These are phyloP conservation scores for Mobula birostris DNA, from an alignment of 2,113 vertebrate species.

Conservation along the genomic window DNA sequence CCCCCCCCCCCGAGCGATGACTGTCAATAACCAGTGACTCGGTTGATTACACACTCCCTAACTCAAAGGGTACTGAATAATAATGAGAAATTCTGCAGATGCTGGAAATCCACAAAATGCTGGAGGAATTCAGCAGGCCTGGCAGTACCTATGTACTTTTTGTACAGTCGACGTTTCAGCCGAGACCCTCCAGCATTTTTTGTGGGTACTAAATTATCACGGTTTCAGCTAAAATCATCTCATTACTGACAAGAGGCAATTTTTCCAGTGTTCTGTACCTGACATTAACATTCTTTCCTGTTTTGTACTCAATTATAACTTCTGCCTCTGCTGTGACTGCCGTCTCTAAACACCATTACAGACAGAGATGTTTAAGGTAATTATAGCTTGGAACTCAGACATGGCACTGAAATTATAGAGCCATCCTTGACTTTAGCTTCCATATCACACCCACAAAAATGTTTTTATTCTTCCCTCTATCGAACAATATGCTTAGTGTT, in stretches of 20 bases:
- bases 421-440: neutral
- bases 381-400: constrained; percentile 18
- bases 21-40: no score
- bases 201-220: neutral
- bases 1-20: no score
- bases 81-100: neutral
- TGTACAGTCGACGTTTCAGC: no score
- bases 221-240: neutral
- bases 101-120: no score
- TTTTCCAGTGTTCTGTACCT: neutral
- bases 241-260: neutral
- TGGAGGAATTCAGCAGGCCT: no score
- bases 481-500: neutral
- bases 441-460: neutral
- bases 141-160: no score
- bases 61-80: neutral
- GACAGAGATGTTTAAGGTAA: constrained; percentile 12
- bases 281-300: neutral
- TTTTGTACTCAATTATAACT: neutral
- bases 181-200: no score
- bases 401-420: neutral
- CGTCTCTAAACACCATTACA: neutral
- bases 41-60: neutral
- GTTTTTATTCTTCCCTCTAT: neutral
- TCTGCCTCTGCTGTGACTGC: neutral